Percentiles rank a stretch among this genome's conserved stretches.
phyloP scores from a whole-genome alignment of 2,888 invertebrate genomes.

The Idaea aversata region DNA sequence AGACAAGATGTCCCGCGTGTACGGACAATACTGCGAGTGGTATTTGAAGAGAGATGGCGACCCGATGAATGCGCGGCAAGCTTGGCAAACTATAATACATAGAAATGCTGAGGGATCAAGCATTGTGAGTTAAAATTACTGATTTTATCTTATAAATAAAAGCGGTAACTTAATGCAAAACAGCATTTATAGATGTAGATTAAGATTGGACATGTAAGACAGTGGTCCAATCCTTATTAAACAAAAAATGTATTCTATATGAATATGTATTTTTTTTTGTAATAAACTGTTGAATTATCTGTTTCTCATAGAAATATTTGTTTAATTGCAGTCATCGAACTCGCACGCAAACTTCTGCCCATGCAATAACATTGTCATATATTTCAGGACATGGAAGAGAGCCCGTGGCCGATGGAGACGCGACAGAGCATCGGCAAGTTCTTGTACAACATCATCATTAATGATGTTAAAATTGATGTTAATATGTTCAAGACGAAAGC shows the following conservation, averaged over 20 bases:
- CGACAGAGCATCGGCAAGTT: constrained; percentile 88
- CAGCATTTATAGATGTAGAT: too few relatives aligned
- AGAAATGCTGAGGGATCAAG: constrained; percentile 78
- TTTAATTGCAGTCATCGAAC: too few relatives aligned
- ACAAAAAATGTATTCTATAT: too few relatives aligned
- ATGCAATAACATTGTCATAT: constrained; percentile 5
- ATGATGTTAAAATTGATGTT: constrained; percentile 90
- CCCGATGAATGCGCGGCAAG: constrained; percentile 82
- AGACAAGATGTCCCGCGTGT: constrained; percentile 82
- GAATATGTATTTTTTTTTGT: neutral
- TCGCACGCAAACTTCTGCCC: too few relatives aligned
- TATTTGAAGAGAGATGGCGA: constrained; percentile 72
- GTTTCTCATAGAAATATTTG: too few relatives aligned
- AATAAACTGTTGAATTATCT: neutral
- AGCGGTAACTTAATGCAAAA: too few relatives aligned
- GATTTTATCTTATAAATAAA: too few relatives aligned
- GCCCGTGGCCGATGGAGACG: constrained; percentile 84
- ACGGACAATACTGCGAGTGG: constrained; percentile 83
- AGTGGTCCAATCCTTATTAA: too few relatives aligned
- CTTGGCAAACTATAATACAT: constrained; percentile 85
- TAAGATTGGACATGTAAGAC: too few relatives aligned
- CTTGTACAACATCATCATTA: constrained; percentile 91
- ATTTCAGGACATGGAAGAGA: constrained; percentile 74
- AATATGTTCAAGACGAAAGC: constrained; percentile 82
- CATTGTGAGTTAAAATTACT: constrained; percentile 32